These are phyloP conservation scores for Scyliorhinus canicula DNA, from an alignment of 2,797 vertebrate genomes.

Conservation along the genomic window DNA sequence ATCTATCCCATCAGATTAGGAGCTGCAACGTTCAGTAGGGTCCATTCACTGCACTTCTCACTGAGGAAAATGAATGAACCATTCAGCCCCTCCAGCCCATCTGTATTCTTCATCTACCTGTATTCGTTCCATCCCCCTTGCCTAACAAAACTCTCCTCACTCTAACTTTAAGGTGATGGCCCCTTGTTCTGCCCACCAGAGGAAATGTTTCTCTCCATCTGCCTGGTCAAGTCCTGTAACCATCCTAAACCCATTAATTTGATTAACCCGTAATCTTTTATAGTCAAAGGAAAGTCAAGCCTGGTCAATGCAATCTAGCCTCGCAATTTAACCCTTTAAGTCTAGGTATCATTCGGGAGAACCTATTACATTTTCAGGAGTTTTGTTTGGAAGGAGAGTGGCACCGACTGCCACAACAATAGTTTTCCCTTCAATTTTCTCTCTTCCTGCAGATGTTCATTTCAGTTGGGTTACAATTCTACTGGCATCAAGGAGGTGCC, in stretches of 20 bases:
- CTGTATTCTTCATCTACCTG: neutral
- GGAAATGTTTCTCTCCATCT: neutral
- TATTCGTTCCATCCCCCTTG: neutral
- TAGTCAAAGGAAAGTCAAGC: neutral
- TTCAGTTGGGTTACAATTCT: neutral
- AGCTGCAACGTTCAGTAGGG: neutral
- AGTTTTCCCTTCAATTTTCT: neutral
- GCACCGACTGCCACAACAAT: neutral
- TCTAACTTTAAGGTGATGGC: neutral
- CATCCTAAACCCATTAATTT: neutral
- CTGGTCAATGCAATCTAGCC: neutral
- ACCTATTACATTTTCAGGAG: neutral
- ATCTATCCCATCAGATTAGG: neutral
- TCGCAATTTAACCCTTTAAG: neutral
- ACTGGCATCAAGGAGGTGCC: neutral
- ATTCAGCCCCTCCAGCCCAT: neutral
- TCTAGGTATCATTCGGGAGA: neutral
- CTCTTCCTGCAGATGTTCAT: neutral
- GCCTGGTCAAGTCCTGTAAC: neutral
- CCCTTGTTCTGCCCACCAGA: neutral
- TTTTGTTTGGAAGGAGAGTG: neutral
- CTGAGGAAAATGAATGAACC: neutral
- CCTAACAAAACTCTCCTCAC: neutral
- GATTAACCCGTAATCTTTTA: neutral
- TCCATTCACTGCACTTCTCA: too few relatives aligned